A percentile compares a stretch with the other conserved stretches of the same genome.
Evolutionary conservation across 30 jellyfish, hydroid and myxozoan species (phyloP).

Genomic region (Catostylus mosaicus): DNA sequence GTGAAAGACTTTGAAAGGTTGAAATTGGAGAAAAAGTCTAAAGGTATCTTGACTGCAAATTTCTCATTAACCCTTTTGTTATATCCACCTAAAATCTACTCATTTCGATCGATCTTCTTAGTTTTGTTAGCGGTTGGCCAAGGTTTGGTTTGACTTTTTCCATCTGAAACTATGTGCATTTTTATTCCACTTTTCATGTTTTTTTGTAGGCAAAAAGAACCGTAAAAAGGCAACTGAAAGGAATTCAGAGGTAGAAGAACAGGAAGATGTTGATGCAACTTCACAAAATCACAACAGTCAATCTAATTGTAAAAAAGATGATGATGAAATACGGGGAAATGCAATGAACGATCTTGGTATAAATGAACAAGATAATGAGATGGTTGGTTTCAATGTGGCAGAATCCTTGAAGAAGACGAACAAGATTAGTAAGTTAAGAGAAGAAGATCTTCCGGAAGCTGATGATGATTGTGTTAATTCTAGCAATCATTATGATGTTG

Average conservation of each 20-base stretch:
- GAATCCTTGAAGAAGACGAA: background rate
- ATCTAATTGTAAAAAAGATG: background rate
- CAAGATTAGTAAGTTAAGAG: background rate
- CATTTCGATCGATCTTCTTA: too few species aligned
- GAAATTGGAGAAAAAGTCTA: conserved; percentile 16
- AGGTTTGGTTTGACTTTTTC: too few species aligned
- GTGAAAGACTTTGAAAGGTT: conserved; percentile 22
- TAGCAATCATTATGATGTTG: background rate
- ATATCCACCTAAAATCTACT: too few species aligned
- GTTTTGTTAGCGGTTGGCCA: too few species aligned
- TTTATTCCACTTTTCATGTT: background rate
- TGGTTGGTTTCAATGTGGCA: background rate
- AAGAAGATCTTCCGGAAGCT: background rate
- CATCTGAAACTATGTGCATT: background rate
- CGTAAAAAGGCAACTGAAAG: background rate
- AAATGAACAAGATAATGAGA: background rate
- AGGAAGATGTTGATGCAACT: background rate
- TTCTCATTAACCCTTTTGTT: too few species aligned
- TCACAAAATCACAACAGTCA: background rate
- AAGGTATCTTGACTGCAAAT: too few species aligned
- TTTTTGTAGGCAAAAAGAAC: background rate
- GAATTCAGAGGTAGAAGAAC: background rate
- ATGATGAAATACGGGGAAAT: background rate
- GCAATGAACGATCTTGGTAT: background rate
- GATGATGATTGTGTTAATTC: background rate